phyloP scores from a whole-genome alignment of 37 sponge, comb jelly and placozoan genomes.

The Bolinopsis microptera region DNA sequence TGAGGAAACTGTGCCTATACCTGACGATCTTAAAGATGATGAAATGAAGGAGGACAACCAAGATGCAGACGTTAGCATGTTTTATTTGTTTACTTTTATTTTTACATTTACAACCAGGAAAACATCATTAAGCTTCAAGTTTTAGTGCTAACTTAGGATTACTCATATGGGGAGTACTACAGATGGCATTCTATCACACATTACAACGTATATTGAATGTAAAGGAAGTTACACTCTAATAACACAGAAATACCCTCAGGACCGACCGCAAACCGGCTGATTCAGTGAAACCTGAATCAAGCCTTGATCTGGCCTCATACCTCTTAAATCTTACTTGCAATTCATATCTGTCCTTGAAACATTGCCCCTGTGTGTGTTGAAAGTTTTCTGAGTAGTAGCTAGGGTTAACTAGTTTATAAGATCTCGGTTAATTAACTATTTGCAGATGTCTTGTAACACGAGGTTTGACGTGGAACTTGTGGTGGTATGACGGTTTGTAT shows the following conservation, averaged over 20 bases:
- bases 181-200: too few relatives aligned
- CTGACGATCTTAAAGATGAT: neutral
- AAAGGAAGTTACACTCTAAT: neutral
- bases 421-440: neutral
- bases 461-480: neutral
- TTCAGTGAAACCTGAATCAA: neutral
- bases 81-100: too few relatives aligned
- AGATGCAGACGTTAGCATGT: too few relatives aligned
- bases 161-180: too few relatives aligned
- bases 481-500: neutral
- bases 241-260: neutral
- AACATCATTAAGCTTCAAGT: too few relatives aligned
- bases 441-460: neutral
- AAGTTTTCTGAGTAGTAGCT: neutral
- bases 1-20: conserved; percentile 64
- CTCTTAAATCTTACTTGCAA: conserved; percentile 25
- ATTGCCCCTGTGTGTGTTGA: neutral
- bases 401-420: neutral
- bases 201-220: too few relatives aligned
- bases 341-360: neutral
- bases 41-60: conserved; percentile 51
- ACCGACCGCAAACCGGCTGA: neutral
- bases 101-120: too few relatives aligned
- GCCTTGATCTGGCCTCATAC: neutral
- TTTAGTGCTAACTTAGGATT: too few relatives aligned